Conservation (phyloP, 2,797 vertebrate genomes). For the Rhadinocentrus ornatus region DNA sequence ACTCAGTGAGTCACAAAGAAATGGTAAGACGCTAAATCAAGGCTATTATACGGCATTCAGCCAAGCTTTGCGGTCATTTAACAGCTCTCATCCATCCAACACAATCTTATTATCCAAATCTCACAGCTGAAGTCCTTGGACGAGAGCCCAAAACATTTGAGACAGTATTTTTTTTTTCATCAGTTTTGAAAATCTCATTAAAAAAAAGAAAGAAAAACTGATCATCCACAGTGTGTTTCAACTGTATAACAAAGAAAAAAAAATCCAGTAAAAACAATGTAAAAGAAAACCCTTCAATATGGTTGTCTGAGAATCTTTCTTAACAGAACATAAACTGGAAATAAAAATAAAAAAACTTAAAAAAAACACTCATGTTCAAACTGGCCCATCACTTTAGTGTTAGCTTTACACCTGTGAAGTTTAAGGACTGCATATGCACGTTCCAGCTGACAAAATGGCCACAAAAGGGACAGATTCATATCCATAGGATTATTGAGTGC, state of each 20-base stretch:
- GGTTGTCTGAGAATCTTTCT: neutral
- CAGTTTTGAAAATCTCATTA: slow-evolving; percentile 4
- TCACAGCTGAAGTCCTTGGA: slow-evolving; percentile 18
- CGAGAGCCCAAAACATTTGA: slow-evolving; percentile 8
- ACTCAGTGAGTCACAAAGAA: slow-evolving; percentile 10
- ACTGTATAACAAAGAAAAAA: neutral
- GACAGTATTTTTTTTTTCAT: neutral
- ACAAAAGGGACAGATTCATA: neutral
- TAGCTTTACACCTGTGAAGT: neutral
- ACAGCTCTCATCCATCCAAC: slow-evolving; percentile 25
- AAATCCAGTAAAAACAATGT: neutral
- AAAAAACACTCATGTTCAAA: neutral
- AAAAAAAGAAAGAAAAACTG: neutral
- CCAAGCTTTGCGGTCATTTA: slow-evolving; percentile 23
- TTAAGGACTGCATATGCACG: neutral
- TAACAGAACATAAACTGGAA: neutral
- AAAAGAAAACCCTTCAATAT: neutral
- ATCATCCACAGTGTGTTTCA: neutral
- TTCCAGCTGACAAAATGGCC: too few relatives aligned
- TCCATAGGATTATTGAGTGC: too few relatives aligned
- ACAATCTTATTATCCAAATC: slow-evolving; percentile 31
- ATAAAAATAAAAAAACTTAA: neutral
- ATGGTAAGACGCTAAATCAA: slow-evolving; percentile 23
- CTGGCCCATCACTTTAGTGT: neutral
- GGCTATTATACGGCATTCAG: slow-evolving; percentile 16